Percentiles rank a stretch among this genome's conserved stretches.
These are phyloP conservation scores for Characodon lateralis DNA, from an alignment of 2,797 vertebrate species.

Conservation along the genomic window DNA sequence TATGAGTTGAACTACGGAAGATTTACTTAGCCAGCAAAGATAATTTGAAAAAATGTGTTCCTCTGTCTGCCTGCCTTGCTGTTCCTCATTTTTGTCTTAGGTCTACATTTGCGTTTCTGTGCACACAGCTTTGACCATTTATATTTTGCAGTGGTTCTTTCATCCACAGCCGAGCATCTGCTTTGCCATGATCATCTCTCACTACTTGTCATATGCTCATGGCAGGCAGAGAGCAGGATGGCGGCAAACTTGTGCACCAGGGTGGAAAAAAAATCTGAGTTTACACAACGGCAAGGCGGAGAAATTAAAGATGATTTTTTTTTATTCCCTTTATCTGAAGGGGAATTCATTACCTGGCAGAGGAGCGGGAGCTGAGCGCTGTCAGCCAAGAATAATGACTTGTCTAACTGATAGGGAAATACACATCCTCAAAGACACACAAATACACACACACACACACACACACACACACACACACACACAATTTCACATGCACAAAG, in stretches of 20 bases:
- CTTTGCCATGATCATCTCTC: constrained; percentile 36
- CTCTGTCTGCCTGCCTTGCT: not conserved
- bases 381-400: constrained; percentile 80
- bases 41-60: not conserved
- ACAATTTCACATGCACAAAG: not conserved
- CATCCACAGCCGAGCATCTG: constrained; percentile 27
- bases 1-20: not conserved
- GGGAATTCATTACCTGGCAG: constrained; percentile 79
- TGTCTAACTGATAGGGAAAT: constrained; percentile 68
- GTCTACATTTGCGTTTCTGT: not conserved
- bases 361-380: constrained; percentile 70
- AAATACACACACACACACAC: not conserved
- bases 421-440: constrained; percentile 27
- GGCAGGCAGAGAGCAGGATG: constrained; percentile 22
- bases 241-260: constrained; percentile 19
- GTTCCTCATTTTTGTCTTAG: not conserved
- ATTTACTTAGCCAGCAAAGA: not conserved
- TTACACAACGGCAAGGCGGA: constrained; percentile 76
- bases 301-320: constrained; percentile 80
- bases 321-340: constrained; percentile 82
- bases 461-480: not conserved
- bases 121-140: not conserved
- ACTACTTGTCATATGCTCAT: not conserved
- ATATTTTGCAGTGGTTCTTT: constrained; percentile 31
- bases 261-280: constrained; percentile 60